These are phyloP conservation scores for Miichthys miiuy DNA, from an alignment of 2,797 vertebrate genomes.

Conservation along the genomic window DNA sequence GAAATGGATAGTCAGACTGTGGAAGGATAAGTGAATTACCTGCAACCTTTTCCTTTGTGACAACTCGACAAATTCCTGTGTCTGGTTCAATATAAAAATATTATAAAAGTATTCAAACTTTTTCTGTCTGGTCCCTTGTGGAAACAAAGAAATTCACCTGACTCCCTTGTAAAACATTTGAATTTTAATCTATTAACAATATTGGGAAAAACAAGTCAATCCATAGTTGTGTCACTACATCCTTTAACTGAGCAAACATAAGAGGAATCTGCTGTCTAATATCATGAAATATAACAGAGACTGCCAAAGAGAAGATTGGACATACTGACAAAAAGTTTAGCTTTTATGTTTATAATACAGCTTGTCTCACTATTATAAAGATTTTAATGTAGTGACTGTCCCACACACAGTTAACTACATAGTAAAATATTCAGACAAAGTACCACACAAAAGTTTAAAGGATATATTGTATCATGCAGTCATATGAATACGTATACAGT, in stretches of 20 bases:
- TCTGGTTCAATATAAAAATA: background rate
- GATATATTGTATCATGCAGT: background rate
- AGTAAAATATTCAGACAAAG: background rate
- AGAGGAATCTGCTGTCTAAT: background rate
- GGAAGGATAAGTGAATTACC: constrained; percentile 9
- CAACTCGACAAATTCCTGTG: background rate
- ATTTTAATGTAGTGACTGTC: background rate
- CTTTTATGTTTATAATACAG: background rate
- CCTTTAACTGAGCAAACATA: background rate
- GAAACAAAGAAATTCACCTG: background rate
- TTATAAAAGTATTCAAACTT: background rate
- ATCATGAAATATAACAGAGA: background rate
- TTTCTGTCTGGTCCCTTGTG: background rate
- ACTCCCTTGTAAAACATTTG: background rate
- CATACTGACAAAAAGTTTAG: background rate
- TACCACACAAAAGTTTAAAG: background rate
- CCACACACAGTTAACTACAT: background rate
- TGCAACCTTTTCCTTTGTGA: constrained; percentile 7
- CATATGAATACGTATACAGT: constrained; percentile 11
- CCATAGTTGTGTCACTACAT: background rate
- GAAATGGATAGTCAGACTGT: constrained; percentile 10
- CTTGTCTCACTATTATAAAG: background rate
- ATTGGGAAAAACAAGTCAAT: background rate
- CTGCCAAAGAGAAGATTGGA: background rate
- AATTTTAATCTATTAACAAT: background rate